Evolutionary conservation across 2,888 invertebrate species (phyloP).

Genomic region (Dendrolimus pini): DNA sequence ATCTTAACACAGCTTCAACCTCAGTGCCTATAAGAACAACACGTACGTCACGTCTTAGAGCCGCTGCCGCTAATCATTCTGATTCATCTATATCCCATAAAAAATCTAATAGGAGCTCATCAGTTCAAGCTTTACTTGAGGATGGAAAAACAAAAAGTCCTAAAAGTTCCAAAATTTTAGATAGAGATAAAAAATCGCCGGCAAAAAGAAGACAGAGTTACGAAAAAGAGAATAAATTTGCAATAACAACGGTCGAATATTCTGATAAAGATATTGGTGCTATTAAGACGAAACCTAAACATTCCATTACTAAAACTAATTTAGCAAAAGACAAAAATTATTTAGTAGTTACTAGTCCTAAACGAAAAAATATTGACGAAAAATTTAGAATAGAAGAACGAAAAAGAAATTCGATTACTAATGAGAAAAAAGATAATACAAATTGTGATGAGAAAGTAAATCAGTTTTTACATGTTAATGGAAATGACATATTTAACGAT

Average conservation of each 20-base stretch:
- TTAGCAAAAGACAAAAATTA: conserved; percentile 70
- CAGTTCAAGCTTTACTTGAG: conserved; percentile 56
- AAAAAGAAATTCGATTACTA: conserved; percentile 28
- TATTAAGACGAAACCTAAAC: conserved; percentile 70
- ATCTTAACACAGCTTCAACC: conserved; percentile 57
- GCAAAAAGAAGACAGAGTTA: conserved; percentile 44
- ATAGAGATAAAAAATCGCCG: conserved; percentile 54
- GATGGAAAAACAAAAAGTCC: conserved; percentile 49
- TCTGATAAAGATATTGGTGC: conserved; percentile 66
- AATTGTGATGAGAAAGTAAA: conserved; percentile 21
- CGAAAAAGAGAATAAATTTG: conserved; percentile 59
- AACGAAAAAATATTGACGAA: conserved; percentile 47
- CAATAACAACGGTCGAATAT: conserved; percentile 29
- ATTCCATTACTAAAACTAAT: conserved; percentile 68
- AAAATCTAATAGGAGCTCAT: conserved; percentile 61
- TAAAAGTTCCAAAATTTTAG: conserved; percentile 55
- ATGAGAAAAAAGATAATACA: conserved; percentile 37
- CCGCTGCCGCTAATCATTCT: conserved; percentile 72
- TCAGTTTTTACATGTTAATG: conserved; percentile 33
- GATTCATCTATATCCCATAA: conserved; percentile 45
- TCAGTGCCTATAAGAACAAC: conserved; percentile 81
- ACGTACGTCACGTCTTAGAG: conserved; percentile 82
- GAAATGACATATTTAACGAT: conserved; percentile 57
- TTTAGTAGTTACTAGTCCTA: conserved; percentile 60
- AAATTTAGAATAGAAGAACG: conserved; percentile 38